phyloP scores from a whole-genome alignment of 2,888 invertebrate genomes.

The Drosophila kambysellisi region DNA sequence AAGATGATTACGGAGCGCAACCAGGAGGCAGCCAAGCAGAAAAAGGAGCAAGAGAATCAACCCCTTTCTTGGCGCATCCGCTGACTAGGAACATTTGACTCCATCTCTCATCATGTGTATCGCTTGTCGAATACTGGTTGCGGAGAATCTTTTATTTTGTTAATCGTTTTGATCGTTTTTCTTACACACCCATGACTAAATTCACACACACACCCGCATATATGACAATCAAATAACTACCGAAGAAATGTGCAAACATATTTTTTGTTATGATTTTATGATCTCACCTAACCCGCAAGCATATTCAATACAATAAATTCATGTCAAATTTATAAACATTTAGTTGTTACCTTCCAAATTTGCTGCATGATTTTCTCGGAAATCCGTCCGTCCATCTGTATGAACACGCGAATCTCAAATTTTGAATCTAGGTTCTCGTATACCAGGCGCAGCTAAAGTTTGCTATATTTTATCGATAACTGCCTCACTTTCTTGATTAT shows the following conservation, averaged over 20 bases:
- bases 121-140: not conserved
- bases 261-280: not conserved
- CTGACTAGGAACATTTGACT: slow-evolving; percentile 7
- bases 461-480: too few relatives aligned
- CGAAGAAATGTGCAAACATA: too few relatives aligned
- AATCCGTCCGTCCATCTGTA: too few relatives aligned
- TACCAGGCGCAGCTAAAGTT: too few relatives aligned
- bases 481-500: too few relatives aligned
- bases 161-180: not conserved
- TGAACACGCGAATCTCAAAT: too few relatives aligned
- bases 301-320: not conserved
- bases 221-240: not conserved
- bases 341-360: too few relatives aligned
- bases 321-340: too few relatives aligned
- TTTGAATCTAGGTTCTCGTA: too few relatives aligned
- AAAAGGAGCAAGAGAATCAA: slow-evolving; percentile 68
- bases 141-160: not conserved
- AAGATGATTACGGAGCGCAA: slow-evolving; percentile 56
- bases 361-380: too few relatives aligned
- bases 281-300: not conserved
- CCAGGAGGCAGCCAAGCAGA: slow-evolving; percentile 58
- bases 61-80: slow-evolving; percentile 71
- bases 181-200: not conserved
- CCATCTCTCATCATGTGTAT: not conserved
- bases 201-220: not conserved